Conservation (phyloP, 2,113 vertebrate species). For the Oreotrochilus melanogaster region DNA sequence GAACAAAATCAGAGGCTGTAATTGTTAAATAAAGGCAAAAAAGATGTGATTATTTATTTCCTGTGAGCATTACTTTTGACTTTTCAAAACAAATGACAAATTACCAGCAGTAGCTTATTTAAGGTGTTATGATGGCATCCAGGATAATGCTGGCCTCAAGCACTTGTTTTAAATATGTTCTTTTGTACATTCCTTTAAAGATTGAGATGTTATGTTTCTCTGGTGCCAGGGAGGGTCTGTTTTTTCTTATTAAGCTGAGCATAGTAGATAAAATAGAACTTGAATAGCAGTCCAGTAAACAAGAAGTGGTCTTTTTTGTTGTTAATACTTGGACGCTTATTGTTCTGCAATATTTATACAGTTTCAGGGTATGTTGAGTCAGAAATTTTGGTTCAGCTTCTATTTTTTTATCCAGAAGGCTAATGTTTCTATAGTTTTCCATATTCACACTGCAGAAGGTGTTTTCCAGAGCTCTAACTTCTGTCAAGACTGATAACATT, state of each 20-base stretch:
- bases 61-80: background rate
- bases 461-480: background rate
- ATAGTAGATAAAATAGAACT: background rate
- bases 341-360: background rate
- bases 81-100: background rate
- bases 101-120: background rate
- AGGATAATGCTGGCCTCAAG: background rate
- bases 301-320: background rate
- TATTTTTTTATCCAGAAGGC: background rate
- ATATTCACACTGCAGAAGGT: background rate
- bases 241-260: background rate
- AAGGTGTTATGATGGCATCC: background rate
- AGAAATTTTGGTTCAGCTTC: background rate
- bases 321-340: background rate
- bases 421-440: background rate
- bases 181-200: background rate
- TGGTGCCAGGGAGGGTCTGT: background rate
- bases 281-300: background rate
- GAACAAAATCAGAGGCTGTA: background rate
- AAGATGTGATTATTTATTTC: fast-evolving
- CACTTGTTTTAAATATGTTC: background rate
- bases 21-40: background rate
- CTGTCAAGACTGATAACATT: background rate
- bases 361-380: background rate
- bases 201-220: background rate